A percentile compares a stretch with the other conserved stretches of the same genome.
phyloP scores from a whole-genome alignment of 2,113 vertebrate species.

The Anoura caudifer region DNA sequence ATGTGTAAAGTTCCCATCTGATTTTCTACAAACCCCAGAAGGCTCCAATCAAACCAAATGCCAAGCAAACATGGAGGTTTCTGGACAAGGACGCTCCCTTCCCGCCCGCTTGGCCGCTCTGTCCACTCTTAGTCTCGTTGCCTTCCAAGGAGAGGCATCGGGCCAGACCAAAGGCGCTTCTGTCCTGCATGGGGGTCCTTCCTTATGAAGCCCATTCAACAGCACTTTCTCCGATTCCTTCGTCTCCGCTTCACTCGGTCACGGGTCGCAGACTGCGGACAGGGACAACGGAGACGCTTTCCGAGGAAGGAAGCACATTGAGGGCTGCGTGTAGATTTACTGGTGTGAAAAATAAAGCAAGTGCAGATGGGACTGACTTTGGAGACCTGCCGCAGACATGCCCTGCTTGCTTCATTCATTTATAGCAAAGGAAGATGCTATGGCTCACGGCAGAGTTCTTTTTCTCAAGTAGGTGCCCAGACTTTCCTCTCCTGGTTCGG shows the following conservation, averaged over 20 bases:
- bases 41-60: background rate
- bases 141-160: background rate
- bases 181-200: background rate
- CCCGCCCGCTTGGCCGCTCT: background rate
- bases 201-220: too few relatives aligned
- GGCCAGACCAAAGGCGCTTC: background rate
- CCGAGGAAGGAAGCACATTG: background rate
- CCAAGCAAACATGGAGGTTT: background rate
- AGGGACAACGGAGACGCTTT: background rate
- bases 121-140: background rate
- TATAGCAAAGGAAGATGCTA: background rate
- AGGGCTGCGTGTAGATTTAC: background rate
- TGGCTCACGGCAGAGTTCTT: background rate
- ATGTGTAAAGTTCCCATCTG: background rate
- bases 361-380: slow-evolving; percentile 49
- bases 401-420: slow-evolving; percentile 38
- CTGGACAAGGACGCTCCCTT: accelerated
- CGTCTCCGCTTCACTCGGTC: slow-evolving; percentile 4
- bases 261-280: background rate
- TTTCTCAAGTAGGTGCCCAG: background rate
- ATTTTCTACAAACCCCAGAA: background rate
- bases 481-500: background rate
- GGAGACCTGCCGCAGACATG: background rate
- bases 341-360: background rate
- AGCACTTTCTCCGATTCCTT: too few relatives aligned